Evolutionary conservation across 2,888 invertebrate species (phyloP), one percentile per base, ranked within the genome.

Genomic region (Sceliomorpha sp.): DNA sequence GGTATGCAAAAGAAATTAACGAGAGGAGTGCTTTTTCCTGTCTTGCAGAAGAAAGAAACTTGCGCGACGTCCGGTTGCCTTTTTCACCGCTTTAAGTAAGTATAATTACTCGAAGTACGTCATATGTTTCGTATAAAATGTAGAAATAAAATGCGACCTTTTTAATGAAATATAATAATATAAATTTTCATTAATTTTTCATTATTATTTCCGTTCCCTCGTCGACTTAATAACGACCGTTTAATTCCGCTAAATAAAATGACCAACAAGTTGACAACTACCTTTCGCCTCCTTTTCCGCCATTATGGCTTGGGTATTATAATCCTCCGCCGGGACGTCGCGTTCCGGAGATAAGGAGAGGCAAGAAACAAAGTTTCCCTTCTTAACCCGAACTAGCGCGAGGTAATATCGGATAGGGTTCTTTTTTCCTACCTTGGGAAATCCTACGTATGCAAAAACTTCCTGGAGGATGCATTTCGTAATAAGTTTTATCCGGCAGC

Each of bases 401-500:
- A 24, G 45, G 37, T 27, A 36, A 34, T 39, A 39, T 59, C 59
- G 58, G 55, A 45, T 53, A 36, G 29, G 45, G 20, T 37, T 24
- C 32, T 37, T 42, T 67, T 48, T 47, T 10, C 20, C 27, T 17
- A 59, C 58, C 69, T 44, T 59, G 51, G 70, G 66, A 66, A 66
- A 70, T 66, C 50, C 60, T 51, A 36, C 47, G 37, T 53, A 70
- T 66, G 66, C 66, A 70, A 70, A 70, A 64, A 70, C 51, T 66
- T 62, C 13, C 45, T 55, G 55, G 42, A 58, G 70, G 60, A 70
- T 66, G 66, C 70, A 66, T 70, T 66, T 53, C 56, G 64, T 66
- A 66, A 70, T 70, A 70, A 70, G 70, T 66, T 70, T 67, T 71
- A 71, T 71, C 71, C 71, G 59, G 44, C 50, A 40, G 56, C 32